Base-by-base conservation (phyloP, 2,888 invertebrate genomes). In the Dryobotodes eremita region DNA sequence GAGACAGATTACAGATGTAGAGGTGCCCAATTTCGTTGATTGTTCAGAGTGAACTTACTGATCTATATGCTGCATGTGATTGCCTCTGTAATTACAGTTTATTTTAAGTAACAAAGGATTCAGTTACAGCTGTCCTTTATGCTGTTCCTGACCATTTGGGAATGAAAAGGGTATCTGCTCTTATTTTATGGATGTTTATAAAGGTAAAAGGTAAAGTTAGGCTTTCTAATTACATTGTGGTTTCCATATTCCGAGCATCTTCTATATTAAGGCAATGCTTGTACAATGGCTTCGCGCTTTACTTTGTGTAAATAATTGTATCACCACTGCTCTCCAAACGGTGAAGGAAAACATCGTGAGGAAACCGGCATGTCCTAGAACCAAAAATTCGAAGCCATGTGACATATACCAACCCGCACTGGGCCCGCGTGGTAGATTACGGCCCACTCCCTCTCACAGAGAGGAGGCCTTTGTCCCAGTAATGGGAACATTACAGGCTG, bases 81-180 rank as follows among this genome's bases (percentile, higher is more conserved):
- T 73, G 53, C 62, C 57, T 62, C 20, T 36, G 71, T 82, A 84
- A 88, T 87, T 84, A 86, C 77, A 59, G 74, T 82, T 85, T 84
- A 79, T 79, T 84, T 82, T 79, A 86, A 71, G 69, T 53, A 77
- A 86, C 72, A 79, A 78, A 77, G 75, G 86, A 81, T 88, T 82
- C 31, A 75, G 71, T 89, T 69, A 75, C 79, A 76, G 50, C 75
- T 74, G 69, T 78, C 71, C 46, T 84, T 84, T 86, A 68, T 80
- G 69, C 71, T 61, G 75, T 42, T 55, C 10, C 83, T 75, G 79
- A 73, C 86, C 79, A 73, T 83, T 84, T 83, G 26, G 65, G 75
- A 75, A 73, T 69, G 71, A 75, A 73, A 86, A 79, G 86, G 83
- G 78, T 69, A 68, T n/a, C 66, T 70, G 57, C 57, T 61, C 62